Evolutionary conservation across 2,113 vertebrate species (phyloP).

Genomic region (Amazona vittata): DNA sequence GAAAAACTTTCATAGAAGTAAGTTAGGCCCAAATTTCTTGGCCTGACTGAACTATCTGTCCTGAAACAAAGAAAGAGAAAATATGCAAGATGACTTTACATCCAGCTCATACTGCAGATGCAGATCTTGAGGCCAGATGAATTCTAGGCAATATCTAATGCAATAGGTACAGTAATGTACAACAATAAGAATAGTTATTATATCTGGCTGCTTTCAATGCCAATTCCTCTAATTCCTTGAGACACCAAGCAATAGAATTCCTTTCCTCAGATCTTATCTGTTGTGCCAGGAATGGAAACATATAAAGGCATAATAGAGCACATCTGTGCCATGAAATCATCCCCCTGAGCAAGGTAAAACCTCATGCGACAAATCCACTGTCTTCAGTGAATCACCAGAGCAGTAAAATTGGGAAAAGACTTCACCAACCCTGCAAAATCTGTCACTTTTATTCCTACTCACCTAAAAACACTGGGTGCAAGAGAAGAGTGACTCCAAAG

Average conservation of each 20-base stretch:
- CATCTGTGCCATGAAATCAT: neutral
- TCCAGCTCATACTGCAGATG: neutral
- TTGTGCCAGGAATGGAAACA: neutral
- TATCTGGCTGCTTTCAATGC: neutral
- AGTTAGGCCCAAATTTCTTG: neutral
- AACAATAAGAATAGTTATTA: neutral
- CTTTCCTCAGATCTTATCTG: neutral
- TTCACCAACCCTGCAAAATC: neutral
- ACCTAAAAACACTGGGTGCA: neutral
- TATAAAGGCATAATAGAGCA: neutral
- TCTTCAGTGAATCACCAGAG: neutral
- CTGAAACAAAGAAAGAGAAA: neutral
- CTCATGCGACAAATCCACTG: neutral
- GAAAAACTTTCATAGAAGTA: neutral
- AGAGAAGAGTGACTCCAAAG: neutral
- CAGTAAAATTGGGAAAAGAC: neutral
- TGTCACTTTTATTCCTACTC: neutral
- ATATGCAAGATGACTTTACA: neutral
- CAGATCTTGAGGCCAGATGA: neutral
- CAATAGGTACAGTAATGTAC: neutral
- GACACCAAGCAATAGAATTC: neutral
- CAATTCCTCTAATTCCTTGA: slow-evolving; percentile 15
- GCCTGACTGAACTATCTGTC: neutral
- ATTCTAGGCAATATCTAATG: neutral
- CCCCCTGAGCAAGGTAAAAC: neutral